Percentiles rank a stretch among this genome's conserved stretches.
These are phyloP conservation scores for Drosophila pseudotalamancana DNA, from an alignment of 2,888 invertebrate genomes.

Conservation along the genomic window DNA sequence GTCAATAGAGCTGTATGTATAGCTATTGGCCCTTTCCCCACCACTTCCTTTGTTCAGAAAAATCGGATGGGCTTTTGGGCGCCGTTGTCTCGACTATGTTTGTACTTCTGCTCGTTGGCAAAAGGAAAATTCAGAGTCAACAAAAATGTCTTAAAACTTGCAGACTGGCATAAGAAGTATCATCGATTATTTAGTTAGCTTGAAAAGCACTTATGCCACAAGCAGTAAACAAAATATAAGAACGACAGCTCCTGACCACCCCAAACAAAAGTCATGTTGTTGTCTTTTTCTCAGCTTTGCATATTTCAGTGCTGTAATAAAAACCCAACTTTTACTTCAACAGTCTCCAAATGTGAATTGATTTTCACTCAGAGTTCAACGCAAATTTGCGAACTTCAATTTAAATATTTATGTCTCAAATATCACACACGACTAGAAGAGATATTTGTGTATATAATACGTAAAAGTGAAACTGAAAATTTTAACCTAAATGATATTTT, in stretches of 20 bases:
- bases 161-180: slow-evolving; percentile 24
- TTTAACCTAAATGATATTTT: too few relatives aligned
- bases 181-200: slow-evolving; percentile 62
- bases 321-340: background rate
- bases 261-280: background rate
- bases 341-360: slow-evolving; percentile 1
- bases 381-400: background rate
- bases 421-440: background rate
- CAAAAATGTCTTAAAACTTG: slow-evolving; percentile 38
- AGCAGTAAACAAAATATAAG: slow-evolving; percentile 44
- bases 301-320: slow-evolving; percentile 14
- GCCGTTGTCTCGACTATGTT: slow-evolving; percentile 40
- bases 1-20: slow-evolving; percentile 42
- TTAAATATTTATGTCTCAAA: background rate
- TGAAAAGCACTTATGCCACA: slow-evolving; percentile 48
- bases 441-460: too few relatives aligned
- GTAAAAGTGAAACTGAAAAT: too few relatives aligned
- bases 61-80: slow-evolving; percentile 24
- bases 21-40: background rate
- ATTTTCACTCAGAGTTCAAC: background rate
- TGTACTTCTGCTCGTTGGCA: slow-evolving; percentile 35
- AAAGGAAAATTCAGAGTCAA: slow-evolving; percentile 31
- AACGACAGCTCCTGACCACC: slow-evolving; percentile 1
- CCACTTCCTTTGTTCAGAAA: background rate
- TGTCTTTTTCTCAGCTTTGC: slow-evolving; percentile 3